Evolutionary conservation across 2,888 invertebrate genomes (phyloP), one percentile per base, ranked within the genome.

Genomic region (Acanthoscelides obtectus): DNA sequence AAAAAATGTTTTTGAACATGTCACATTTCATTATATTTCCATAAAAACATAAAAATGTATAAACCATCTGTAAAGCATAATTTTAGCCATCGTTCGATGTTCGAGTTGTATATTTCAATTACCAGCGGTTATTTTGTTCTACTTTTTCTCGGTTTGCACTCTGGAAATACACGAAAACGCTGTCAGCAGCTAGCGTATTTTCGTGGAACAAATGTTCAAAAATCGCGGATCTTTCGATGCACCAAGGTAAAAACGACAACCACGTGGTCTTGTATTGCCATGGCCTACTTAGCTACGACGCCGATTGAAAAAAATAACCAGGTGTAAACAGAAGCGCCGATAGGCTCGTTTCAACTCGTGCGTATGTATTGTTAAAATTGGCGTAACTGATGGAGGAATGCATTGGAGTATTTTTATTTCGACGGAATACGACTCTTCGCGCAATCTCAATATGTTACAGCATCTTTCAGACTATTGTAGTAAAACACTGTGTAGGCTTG

Each of bases 281-380:
- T 84, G 86, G 85, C 87, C 87, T 87, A 82, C 78, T 81, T 82
- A 45, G 3, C 45, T 6, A 17, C 17, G 17, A 17, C 17, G 17
- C 1, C 45, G 45, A 45, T 12, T 17, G 45, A 45, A 45, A 45
- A 25, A 45, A 45, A 45, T 45, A 45, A 45, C 45, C 45, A 45
- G 45, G 45, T 45, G 45, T 45, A 12, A 45, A 45, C 17, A 45
- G 45, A 45, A 45, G 6, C 3, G 45, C 6, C 12, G 17, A 45
- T 45, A 6, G 17, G 17, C 45, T 45, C 45, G 45, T 12, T 12
- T 12, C 12, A 17, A 45, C 17, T 12, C 17, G 3, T 45, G 45
- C 17, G 12, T 45, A 1, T 45, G 45, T 25, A n/a, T n/a, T n/a
- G n/a, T n/a, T n/a, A n/a, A n/a, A n/a, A n/a, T n/a, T n/a, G n/a